Conservation (phyloP, 2,113 vertebrate species). For the Jacana jacana region DNA sequence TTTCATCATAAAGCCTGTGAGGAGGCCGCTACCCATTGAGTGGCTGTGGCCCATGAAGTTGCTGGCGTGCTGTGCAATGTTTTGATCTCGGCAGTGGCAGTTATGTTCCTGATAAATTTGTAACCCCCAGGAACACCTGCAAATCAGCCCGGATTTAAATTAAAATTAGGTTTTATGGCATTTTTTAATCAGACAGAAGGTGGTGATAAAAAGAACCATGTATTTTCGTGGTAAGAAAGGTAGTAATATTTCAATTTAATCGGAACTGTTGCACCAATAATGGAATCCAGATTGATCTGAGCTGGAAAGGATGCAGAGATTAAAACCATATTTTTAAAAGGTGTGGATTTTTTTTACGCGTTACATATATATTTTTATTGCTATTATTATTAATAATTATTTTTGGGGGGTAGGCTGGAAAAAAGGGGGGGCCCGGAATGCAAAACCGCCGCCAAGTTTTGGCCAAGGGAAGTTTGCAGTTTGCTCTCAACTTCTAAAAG, state of each 20-base stretch:
- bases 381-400: too few species aligned
- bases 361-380: too few species aligned
- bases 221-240: constrained; percentile 76
- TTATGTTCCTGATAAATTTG: constrained; percentile 93
- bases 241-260: constrained; percentile 85
- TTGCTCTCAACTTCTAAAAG: background rate
- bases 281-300: constrained; percentile 82
- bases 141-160: constrained; percentile 89
- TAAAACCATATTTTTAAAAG: constrained; percentile 80
- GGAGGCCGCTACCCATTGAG: constrained; percentile 88
- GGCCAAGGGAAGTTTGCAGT: constrained; percentile 33
- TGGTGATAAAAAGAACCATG: constrained; percentile 86
- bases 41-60: constrained; percentile 87
- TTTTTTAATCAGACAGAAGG: constrained; percentile 89
- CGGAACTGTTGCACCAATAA: constrained; percentile 81
- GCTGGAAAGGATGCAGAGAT: constrained; percentile 75
- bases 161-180: constrained; percentile 89
- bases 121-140: constrained; percentile 90
- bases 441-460: constrained; percentile 13
- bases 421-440: constrained; percentile 30
- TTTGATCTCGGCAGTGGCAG: constrained; percentile 91
- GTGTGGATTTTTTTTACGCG: too few species aligned
- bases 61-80: constrained; percentile 86
- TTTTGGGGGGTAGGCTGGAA: background rate
- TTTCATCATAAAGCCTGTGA: constrained; percentile 90